Evolutionary conservation across 2,888 invertebrate species (phyloP), one percentile per base, ranked within the genome.

Genomic region (Catocala nupta): DNA sequence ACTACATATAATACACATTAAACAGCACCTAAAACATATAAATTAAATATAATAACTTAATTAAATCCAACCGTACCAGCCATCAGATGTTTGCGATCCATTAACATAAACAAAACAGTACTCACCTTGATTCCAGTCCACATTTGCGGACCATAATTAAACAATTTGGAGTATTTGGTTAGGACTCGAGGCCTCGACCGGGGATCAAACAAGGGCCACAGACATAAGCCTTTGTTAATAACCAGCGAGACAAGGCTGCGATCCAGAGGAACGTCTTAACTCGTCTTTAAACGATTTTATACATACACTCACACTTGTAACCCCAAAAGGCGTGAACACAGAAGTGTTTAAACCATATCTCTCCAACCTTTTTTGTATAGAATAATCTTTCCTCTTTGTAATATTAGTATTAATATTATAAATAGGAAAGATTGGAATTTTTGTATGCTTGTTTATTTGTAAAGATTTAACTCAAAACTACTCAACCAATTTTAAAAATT

Each of bases 81-180:
- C 59, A 56, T 69, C 49, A 63, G 48, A 52, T 74, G 59, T 68
- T 73, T 63, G 57, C 56, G 52, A 53, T 56, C 59, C 52, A 68
- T 65, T 62, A 71, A 77, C 75, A 63, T 53, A 77, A 75, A 77
- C 72, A 71, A 69, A 66, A 71, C 66, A 48, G 36, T 50, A 34
- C 55, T 65, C 56, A 67, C 70, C 66, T 62, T 52, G 63, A 59
- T 69, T 62, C 57, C 54, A 39, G 58, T 64, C 52, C 65, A 68
- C 64, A 69, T 74, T 77, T 64, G 68, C 60, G 58, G 53, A 61
- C 63, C 63, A 65, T 67, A 54, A 69, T 75, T 69, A 71, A 67
- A 77, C 78, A 71, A 67, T 77, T 62, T 53, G 43, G 64, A 75
- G 69, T 77, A 75, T 75, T 75, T 75, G 50, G 64, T 75, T 75